A percentile compares a stretch with the other conserved stretches of the same genome.
phyloP scores from a whole-genome alignment of 2,888 invertebrate genomes.

The Drosophila pegasa region DNA sequence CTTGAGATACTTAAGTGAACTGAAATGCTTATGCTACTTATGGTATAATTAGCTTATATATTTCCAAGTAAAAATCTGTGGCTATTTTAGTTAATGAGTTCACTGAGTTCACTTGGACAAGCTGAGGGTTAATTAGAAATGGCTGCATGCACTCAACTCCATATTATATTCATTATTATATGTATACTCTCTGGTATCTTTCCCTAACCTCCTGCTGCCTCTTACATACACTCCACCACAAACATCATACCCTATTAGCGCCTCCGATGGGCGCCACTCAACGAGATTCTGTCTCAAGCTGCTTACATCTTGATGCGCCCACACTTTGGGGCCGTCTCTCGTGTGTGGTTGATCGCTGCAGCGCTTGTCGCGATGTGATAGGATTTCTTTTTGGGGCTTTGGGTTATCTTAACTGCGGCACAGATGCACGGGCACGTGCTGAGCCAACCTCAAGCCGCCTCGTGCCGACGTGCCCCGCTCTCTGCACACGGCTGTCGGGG shows the following conservation, averaged over 20 bases:
- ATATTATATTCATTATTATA: neutral
- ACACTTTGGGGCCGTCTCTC: conserved; percentile 20
- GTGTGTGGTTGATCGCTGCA: conserved; percentile 12
- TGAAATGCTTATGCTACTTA: neutral
- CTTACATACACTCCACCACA: neutral
- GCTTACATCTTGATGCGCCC: conserved; percentile 36
- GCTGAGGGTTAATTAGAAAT: no score
- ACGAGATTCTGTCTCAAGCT: conserved; percentile 34
- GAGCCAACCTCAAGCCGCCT: conserved; percentile 16
- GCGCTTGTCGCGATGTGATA: conserved; percentile 45
- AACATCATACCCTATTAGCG: conserved; percentile 24
- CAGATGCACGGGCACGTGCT: conserved; percentile 44
- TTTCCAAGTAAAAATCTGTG: no score
- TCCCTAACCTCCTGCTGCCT: neutral
- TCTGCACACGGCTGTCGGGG: neutral
- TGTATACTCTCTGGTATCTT: no score
- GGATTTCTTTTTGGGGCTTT: conserved; percentile 32
- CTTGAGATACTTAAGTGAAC: neutral
- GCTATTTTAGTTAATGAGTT: neutral
- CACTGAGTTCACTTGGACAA: neutral
- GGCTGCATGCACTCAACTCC: no score
- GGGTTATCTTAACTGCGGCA: conserved; percentile 18
- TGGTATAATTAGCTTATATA: no score
- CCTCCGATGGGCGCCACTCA: conserved; percentile 44
- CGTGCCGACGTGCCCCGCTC: conserved; percentile 12